A percentile compares a stretch with the other conserved stretches of the same genome.
Conservation (phyloP, 1,140 invertebrate genomes). For the Chlorops oryzae region DNA sequence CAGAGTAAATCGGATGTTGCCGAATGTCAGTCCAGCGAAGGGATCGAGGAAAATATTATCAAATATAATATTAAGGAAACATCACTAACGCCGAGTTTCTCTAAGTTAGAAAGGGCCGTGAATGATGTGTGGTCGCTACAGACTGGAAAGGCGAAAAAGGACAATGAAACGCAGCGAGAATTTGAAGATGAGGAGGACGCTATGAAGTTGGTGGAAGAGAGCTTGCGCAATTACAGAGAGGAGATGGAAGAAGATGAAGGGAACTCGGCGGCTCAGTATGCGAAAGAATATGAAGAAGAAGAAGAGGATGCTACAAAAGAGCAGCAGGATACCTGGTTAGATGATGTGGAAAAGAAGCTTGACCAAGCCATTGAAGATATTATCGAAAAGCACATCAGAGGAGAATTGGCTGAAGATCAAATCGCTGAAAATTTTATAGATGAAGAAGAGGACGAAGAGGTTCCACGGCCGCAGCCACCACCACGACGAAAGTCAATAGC, state of each 20-base stretch:
- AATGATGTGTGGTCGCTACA: conserved; percentile 28
- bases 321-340: conserved; percentile 22
- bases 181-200: conserved; percentile 32
- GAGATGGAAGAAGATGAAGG: conserved; percentile 5
- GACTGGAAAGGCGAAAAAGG: conserved; percentile 33
- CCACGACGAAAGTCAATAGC: conserved; percentile 39
- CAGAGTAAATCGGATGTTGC: conserved; percentile 49
- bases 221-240: neutral
- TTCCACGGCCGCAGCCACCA: conserved; percentile 37
- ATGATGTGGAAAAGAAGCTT: conserved; percentile 25
- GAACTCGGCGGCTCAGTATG: neutral
- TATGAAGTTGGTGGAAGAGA: neutral
- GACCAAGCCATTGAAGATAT: conserved; percentile 23
- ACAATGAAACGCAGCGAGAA: conserved; percentile 36
- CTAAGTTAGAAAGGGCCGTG: conserved; percentile 34
- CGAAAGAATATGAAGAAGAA: neutral
- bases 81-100: conserved; percentile 30
- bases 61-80: conserved; percentile 25
- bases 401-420: too few species aligned
- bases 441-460: too few species aligned
- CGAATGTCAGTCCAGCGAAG: conserved; percentile 19
- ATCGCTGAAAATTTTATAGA: too few species aligned
- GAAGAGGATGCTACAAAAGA: conserved; percentile 2
- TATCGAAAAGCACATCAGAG: conserved; percentile 12
- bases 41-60: conserved; percentile 24